phyloP scores from a whole-genome alignment of 2,113 vertebrate species.

The Benitochromis conjunctus region DNA sequence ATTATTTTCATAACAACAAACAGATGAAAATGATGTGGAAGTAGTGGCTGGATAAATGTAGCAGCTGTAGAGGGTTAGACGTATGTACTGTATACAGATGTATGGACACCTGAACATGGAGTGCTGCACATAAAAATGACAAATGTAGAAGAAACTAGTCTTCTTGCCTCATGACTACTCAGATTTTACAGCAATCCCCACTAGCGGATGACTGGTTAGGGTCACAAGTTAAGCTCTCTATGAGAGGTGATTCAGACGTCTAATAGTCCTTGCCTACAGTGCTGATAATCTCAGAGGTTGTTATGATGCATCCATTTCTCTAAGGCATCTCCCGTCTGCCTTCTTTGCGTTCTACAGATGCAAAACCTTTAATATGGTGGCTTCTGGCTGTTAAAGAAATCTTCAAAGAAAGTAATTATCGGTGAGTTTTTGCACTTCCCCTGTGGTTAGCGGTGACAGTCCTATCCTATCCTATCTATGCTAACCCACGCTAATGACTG shows the following conservation, averaged over 20 bases:
- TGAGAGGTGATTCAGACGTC: background rate
- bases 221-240: constrained; percentile 1
- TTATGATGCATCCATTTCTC: background rate
- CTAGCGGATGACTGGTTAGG: background rate
- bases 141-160: background rate
- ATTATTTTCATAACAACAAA: constrained; percentile 3
- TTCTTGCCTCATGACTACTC: background rate
- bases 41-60: background rate
- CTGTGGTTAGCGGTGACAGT: background rate
- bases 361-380: background rate
- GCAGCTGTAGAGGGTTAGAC: background rate
- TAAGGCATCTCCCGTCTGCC: background rate
- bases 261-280: background rate
- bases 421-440: background rate
- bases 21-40: background rate
- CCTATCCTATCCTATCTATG: background rate
- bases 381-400: background rate
- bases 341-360: background rate
- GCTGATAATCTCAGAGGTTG: background rate
- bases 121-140: background rate
- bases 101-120: background rate
- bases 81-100: background rate
- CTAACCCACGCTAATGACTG: background rate
- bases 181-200: background rate
- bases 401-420: constrained; percentile 1